Evolutionary conservation across 2,888 invertebrate genomes (phyloP), one percentile per base, ranked within the genome.

Genomic region (Idaea straminata): DNA sequence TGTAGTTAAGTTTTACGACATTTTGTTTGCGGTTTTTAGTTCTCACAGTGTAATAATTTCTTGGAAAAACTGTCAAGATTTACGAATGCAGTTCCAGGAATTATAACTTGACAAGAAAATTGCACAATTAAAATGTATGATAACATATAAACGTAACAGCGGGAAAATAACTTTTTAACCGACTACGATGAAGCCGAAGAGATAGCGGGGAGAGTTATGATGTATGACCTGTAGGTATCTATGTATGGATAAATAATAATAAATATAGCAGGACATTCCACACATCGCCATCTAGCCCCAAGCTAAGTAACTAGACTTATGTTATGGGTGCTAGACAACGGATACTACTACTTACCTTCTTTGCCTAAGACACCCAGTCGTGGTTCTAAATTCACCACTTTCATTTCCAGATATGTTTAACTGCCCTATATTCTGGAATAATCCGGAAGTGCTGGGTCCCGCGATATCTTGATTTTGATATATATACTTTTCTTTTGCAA

Each of bases 1-100:
- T 64, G 36, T 58, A 74, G 75, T 74, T 74, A 73, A 73, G 72
- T 76, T 76, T 69, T 64, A 66, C 66, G 69, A 74, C 72, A 64
- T 76, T 75, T 74, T 73, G 68, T 73, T 69, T 63, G 62, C 35
- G 64, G 66, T 69, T 59, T 59, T 59, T 63, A 61, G 15, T 59
- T 73, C 70, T 25, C 25, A 73, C 71, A 64, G 72, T 75, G 77
- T 78, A 76, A 73, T 74, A 77, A 59, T 16, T 10, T 16, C 13
- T 10, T 6, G 59, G 58, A n/a, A 58, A 58, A 15, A 15, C 15
- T 58, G 58, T 58, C 58, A 58, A n/a, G 5, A 15, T n/a, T 16
- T 6, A 6, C 4, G 58, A 6, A 58, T 58, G n/a, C 58, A n/a
- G 58, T n/a, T 58, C 3, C 7, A 34, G 34, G 34, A n/a, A 58